Evolutionary conservation across 2,797 vertebrate genomes (phyloP).

Genomic region (Nyctalus aviator): DNA sequence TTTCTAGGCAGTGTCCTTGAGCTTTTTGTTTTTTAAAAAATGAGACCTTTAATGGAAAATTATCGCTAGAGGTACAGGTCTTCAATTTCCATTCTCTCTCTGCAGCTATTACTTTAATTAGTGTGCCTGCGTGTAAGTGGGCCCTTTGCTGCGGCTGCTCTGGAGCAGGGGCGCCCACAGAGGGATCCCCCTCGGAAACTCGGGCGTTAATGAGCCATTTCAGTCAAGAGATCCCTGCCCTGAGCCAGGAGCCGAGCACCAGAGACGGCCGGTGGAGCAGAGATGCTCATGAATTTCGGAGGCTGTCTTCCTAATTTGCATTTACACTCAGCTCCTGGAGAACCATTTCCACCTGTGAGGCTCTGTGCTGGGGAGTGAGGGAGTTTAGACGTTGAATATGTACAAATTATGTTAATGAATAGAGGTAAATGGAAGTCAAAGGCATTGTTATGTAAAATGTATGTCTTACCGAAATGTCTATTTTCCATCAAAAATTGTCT

Average conservation of each 20-base stretch:
- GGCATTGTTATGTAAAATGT: background rate
- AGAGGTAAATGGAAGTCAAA: constrained; percentile 68
- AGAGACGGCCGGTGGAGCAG: constrained; percentile 79
- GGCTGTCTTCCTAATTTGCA: constrained; percentile 80
- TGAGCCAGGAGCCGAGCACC: constrained; percentile 80
- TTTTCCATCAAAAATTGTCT: constrained; percentile 31
- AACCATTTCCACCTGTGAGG: constrained; percentile 77
- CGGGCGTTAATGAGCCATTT: constrained; percentile 84
- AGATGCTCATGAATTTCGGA: constrained; percentile 85
- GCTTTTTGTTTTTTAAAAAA: background rate
- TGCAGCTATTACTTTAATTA: constrained; percentile 84
- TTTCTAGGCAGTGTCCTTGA: constrained; percentile 67
- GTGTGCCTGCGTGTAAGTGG: constrained; percentile 72
- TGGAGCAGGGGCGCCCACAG: constrained; percentile 74
- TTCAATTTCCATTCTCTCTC: constrained; percentile 74
- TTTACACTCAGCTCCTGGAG: constrained; percentile 80
- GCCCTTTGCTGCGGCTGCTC: constrained; percentile 80
- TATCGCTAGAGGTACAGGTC: constrained; percentile 64
- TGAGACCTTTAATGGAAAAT: constrained; percentile 79
- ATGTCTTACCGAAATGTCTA: constrained; percentile 3
- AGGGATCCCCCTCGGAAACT: constrained; percentile 81
- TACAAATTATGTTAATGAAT: constrained; percentile 65
- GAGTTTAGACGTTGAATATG: constrained; percentile 64
- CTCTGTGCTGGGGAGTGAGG: constrained; percentile 56
- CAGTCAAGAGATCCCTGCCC: constrained; percentile 76